phyloP scores from a whole-genome alignment of 2,888 invertebrate genomes.

The Perizoma flavofasciatum region DNA sequence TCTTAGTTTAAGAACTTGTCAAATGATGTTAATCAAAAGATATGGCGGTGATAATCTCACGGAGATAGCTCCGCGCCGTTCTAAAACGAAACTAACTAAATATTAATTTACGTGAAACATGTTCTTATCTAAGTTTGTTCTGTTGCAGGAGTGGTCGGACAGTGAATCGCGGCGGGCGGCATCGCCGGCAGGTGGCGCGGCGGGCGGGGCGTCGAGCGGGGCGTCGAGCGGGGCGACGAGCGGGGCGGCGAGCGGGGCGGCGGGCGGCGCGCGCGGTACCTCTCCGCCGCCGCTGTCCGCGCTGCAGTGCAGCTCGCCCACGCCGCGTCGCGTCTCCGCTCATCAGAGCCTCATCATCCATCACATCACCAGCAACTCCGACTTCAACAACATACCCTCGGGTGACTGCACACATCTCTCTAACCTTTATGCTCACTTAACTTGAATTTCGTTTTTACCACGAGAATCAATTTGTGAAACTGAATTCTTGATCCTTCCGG shows the following conservation, averaged over 20 bases:
- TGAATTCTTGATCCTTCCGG: not conserved
- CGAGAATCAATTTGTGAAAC: too few species aligned
- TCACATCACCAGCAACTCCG: conserved; percentile 78
- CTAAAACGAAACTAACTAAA: too few species aligned
- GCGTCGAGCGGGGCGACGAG: not conserved
- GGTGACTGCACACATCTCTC: conserved; percentile 43
- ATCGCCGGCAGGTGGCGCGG: not conserved
- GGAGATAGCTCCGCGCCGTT: too few species aligned
- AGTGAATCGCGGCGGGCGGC: conserved; percentile 22
- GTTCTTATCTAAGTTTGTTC: not conserved
- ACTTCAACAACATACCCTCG: conserved; percentile 78
- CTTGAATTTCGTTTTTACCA: too few species aligned
- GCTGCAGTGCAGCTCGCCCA: conserved; percentile 78
- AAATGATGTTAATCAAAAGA: too few species aligned
- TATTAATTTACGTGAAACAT: too few species aligned
- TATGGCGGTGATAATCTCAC: too few species aligned
- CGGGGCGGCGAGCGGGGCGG: conserved; percentile 14
- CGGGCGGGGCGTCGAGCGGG: not conserved
- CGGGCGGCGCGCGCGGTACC: conserved; percentile 38
- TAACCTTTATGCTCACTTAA: not conserved
- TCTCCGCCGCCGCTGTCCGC: conserved; percentile 75
- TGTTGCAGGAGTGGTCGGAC: conserved; percentile 66
- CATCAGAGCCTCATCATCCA: conserved; percentile 79
- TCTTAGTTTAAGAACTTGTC: too few species aligned
- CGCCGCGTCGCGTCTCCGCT: conserved; percentile 77